Base-by-base conservation (phyloP, 2,113 vertebrate genomes). In the Chitala chitala region DNA sequence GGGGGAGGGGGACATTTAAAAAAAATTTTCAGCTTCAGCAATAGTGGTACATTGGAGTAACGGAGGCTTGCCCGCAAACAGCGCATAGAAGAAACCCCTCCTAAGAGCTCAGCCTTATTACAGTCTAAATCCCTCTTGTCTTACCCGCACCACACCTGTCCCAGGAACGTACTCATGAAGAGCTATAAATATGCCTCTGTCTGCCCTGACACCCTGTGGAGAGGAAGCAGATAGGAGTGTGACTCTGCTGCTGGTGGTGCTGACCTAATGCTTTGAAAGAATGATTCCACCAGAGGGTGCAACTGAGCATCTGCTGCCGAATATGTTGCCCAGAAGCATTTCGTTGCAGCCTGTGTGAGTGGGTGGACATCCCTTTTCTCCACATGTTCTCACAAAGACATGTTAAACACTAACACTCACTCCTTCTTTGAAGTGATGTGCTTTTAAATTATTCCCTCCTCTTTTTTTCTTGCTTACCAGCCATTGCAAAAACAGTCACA, bases 91-190 rank as follows among this genome's bases (percentile, higher is more conserved):
- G 38, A n/a, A 9, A 40, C 63, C 50, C 36, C 24, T 40, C 50
- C 64, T n/a, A n/a, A n/a, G n/a, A 13, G 50, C 5, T 48, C 17
- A 26, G 42, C 55, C 71, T 72, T 26, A 72, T 59, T 72, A 59
- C 22, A 48, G 24, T 24, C 17, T 22, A 22, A 9, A 44, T 31
- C 26, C 51, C 26, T 55, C 69, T 55, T 36, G 4, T 20, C 31
- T 51, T 55, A 20, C n/a, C 33, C n/a, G 12, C 20, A n/a, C 33
- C 36, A 55, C 29, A 55, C 69, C 53, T 71, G 69, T 38, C 69
- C 51, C 38, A 20, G 20, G 55, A 61, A 50, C 38, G 36, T n/a
- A 15, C 71, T 71, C 69, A 56, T 12, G 38, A 59, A 24, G 24
- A 26, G 15, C 71, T 73, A 73, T 58, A 73, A 73, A 73, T 73